Base-by-base conservation (phyloP, 1,140 invertebrate species). In the Dreissena polymorpha region DNA sequence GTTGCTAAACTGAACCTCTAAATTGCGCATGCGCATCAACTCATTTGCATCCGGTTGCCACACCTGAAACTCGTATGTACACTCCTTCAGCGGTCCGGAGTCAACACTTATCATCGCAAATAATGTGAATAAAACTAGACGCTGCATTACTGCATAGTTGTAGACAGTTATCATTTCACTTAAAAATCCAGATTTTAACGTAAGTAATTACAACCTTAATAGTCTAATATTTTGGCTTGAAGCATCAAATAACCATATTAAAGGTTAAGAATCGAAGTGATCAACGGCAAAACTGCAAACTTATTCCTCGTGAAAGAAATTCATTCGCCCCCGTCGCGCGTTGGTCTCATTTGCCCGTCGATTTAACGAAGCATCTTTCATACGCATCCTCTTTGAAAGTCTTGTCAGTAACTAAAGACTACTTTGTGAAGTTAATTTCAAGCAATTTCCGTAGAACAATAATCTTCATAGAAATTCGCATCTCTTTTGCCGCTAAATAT, bases 31-130 rank as follows among this genome's bases (percentile, higher is more conserved):
- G 73, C 86, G 87, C 63, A 85, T 70, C 18, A 88, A 27, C 23
- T 89, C 84, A 63, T 92, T 87, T 16, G 86, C 83, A 14, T 87
- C 89, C 0, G 91, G 89, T 29, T 91, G 83, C 91, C 91, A 92
- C 3, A 91, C 90, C n/a, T 90, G 80, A 63, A 92, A 90, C 18
- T 82, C 71, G 57, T 70, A 76, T 14, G 27, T 53, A 50, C 81
- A 83, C 21, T 76, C 81, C 10, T 67, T 27, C 18, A 55, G 67
- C 49, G 0, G n/a, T 7, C 76, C 10, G 1, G 53, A 10, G 16
- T 53, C 0, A 12, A 67, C 64, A 21, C 39, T 18, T 1, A 76
- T 51, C 16, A 23, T 21, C 18, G 55, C 8, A n/a, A 25, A 39
- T 50, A 76, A 10, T 10, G 65, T 21, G 18, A 50, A 12, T 51